These are phyloP conservation scores for Rhynchonycteris naso DNA, from an alignment of 2,797 vertebrate species.

Conservation along the genomic window DNA sequence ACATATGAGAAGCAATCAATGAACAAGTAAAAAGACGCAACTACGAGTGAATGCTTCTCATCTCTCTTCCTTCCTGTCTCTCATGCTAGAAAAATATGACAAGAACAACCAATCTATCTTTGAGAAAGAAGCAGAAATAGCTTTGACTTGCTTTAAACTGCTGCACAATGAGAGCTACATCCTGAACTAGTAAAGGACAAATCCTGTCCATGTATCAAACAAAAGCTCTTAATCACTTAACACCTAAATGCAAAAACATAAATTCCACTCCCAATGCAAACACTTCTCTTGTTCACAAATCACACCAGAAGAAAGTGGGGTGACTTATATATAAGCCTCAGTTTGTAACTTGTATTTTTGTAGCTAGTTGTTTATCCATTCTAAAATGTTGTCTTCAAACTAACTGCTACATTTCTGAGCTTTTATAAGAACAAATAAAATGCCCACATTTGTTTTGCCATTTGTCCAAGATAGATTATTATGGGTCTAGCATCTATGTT, in stretches of 20 bases:
- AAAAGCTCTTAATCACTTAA: slow-evolving; percentile 72
- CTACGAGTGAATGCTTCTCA: not conserved
- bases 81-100: not conserved
- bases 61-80: not conserved
- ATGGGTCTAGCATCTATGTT: not conserved
- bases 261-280: slow-evolving; percentile 42
- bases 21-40: no score
- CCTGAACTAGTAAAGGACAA: slow-evolving; percentile 47
- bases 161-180: not conserved
- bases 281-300: slow-evolving; percentile 48
- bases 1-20: no score
- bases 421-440: slow-evolving; percentile 36
- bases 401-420: slow-evolving; percentile 7
- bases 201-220: slow-evolving; percentile 71
- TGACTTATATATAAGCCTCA: slow-evolving; percentile 32
- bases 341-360: slow-evolving; percentile 22
- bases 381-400: slow-evolving; percentile 10
- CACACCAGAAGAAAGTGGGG: slow-evolving; percentile 13
- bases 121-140: slow-evolving; percentile 16
- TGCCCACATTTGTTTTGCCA: not conserved
- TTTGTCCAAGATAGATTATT: slow-evolving; percentile 23
- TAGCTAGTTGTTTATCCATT: not conserved
- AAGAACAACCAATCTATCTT: slow-evolving; percentile 32
- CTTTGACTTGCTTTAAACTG: not conserved
- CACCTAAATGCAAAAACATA: slow-evolving; percentile 61